Conservation (phyloP, 2,888 invertebrate species). For the Trissolcus japonicus region DNA sequence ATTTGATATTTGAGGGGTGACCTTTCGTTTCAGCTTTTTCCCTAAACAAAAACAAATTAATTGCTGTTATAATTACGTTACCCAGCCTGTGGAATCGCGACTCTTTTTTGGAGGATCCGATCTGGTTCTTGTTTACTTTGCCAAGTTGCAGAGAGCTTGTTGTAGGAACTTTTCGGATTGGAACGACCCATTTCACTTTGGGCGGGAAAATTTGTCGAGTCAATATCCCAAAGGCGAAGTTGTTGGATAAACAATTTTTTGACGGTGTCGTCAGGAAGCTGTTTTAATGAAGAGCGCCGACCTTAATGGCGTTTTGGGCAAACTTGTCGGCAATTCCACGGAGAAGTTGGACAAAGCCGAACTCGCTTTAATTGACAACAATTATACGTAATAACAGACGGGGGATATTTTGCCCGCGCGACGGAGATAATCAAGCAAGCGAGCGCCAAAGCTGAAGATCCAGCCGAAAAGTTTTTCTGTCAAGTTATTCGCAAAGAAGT, state of each 20-base stretch:
- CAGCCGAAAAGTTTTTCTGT: conserved; percentile 22
- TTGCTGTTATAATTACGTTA: too few species aligned
- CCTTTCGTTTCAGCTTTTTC: too few species aligned
- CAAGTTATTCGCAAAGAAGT: conserved; percentile 37
- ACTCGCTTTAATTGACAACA: conserved; percentile 47
- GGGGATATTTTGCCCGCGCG: conserved; percentile 2
- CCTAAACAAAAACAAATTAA: too few species aligned
- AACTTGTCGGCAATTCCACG: conserved; percentile 35
- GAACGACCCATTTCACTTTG: conserved; percentile 22
- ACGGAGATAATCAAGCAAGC: conserved; percentile 29
- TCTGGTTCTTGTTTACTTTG: not conserved
- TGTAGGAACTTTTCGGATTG: conserved; percentile 23
- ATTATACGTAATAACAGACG: conserved; percentile 43
- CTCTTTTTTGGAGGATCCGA: too few species aligned
- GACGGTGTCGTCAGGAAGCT: conserved; percentile 31
- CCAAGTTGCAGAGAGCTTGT: not conserved
- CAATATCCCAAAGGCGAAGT: conserved; percentile 30
- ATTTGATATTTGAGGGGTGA: too few species aligned
- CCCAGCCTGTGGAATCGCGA: too few species aligned
- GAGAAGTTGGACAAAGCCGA: conserved; percentile 29
- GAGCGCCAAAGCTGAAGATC: conserved; percentile 33
- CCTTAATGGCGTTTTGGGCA: conserved; percentile 42
- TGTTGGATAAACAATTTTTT: conserved; percentile 45
- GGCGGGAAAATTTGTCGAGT: conserved; percentile 36
- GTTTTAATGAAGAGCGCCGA: conserved; percentile 44